phyloP scores from a whole-genome alignment of 2,888 invertebrate genomes.

The Hermaeophaga mercurialis region DNA sequence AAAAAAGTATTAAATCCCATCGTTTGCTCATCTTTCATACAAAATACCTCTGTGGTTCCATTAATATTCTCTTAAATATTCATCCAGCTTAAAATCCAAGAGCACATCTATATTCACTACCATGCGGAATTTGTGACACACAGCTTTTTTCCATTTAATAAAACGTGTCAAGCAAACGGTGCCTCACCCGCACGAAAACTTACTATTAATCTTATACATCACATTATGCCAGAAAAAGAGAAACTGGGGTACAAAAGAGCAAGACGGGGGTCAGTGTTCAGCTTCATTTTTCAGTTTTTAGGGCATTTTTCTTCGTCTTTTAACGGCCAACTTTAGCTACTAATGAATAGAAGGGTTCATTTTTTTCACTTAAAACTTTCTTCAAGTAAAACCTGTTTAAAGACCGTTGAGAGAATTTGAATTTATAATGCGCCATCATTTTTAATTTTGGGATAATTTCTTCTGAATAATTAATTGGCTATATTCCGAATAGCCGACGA shows the following conservation, averaged over 20 bases:
- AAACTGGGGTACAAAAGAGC: slow-evolving; percentile 28
- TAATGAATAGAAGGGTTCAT: slow-evolving; percentile 23
- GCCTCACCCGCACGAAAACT: slow-evolving; percentile 38
- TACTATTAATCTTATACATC: slow-evolving; percentile 40
- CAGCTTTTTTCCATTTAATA: slow-evolving; percentile 33
- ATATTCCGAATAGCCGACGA: background rate
- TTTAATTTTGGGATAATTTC: slow-evolving; percentile 17
- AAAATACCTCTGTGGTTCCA: too few relatives aligned
- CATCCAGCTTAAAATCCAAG: slow-evolving; percentile 10
- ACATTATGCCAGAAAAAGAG: slow-evolving; percentile 32
- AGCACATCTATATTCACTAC: slow-evolving; percentile 26
- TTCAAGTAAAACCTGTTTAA: slow-evolving; percentile 15
- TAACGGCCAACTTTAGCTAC: slow-evolving; percentile 14
- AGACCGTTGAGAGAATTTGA: slow-evolving; percentile 21
- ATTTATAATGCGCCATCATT: slow-evolving; percentile 23
- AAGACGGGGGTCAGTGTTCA: slow-evolving; percentile 30
- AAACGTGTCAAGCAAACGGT: slow-evolving; percentile 34
- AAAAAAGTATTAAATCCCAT: background rate
- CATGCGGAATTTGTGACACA: slow-evolving; percentile 25
- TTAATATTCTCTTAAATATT: slow-evolving; percentile 19
- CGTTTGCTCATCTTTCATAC: background rate
- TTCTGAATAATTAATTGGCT: slow-evolving; percentile 15
- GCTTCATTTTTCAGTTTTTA: slow-evolving; percentile 32
- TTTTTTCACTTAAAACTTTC: slow-evolving; percentile 23
- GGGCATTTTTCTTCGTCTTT: slow-evolving; percentile 32